These are phyloP conservation scores for Artibeus jamaicensis DNA, from an alignment of 2,797 vertebrate genomes.

Conservation along the genomic window DNA sequence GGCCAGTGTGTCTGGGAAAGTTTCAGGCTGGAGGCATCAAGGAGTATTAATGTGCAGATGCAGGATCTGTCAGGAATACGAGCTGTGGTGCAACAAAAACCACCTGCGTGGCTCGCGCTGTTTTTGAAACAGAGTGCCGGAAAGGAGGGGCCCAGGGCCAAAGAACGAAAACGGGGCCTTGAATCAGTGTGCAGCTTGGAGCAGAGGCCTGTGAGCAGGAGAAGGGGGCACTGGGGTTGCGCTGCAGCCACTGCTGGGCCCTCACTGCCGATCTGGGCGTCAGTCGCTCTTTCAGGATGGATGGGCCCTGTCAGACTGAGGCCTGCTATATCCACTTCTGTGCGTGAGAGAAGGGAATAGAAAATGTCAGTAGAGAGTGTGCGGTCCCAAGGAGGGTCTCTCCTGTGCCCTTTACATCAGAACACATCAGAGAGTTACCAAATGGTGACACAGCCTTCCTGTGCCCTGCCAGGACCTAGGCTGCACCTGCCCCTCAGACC, in stretches of 20 bases:
- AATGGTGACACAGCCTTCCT: neutral
- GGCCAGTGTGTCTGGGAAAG: constrained; percentile 84
- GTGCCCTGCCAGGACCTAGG: neutral
- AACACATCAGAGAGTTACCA: constrained; percentile 3
- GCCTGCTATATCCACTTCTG: constrained; percentile 69
- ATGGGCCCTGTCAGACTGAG: constrained; percentile 72
- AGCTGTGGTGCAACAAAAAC: constrained; percentile 87
- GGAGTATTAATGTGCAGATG: constrained; percentile 82
- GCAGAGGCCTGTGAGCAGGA: neutral
- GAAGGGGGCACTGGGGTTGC: neutral
- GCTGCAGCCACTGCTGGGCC: neutral
- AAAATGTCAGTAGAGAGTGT: constrained; percentile 32
- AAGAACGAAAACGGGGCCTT: constrained; percentile 67
- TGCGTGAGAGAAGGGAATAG: constrained; percentile 53
- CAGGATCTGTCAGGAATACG: constrained; percentile 87
- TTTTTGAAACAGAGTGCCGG: constrained; percentile 84
- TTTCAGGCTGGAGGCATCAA: constrained; percentile 82
- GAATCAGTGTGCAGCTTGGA: constrained; percentile 2
- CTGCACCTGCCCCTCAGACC: neutral
- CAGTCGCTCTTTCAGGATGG: constrained; percentile 76
- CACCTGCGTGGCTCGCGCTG: constrained; percentile 85
- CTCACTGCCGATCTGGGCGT: constrained; percentile 68
- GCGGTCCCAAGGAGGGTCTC: neutral
- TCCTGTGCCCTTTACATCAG: neutral
- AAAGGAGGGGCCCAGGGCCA: constrained; percentile 81